A percentile compares a stretch with the other conserved stretches of the same genome.
Evolutionary conservation across 2,888 invertebrate species (phyloP).

Genomic region (Dolomedes plantarius): DNA sequence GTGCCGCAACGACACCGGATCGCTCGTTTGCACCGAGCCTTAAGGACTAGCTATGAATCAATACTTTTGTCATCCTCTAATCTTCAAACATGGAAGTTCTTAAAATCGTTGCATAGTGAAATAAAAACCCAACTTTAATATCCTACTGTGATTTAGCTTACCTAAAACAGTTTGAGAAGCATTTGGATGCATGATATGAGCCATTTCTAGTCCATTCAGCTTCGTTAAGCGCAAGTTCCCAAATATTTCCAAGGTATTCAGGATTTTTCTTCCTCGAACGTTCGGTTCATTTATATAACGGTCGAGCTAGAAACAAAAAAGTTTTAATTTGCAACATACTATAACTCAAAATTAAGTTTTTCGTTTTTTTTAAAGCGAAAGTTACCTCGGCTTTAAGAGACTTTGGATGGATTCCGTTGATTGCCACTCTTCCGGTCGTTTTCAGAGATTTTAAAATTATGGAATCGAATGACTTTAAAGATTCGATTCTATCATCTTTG

Average conservation of each 20-base stretch:
- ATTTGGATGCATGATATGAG: constrained; percentile 27
- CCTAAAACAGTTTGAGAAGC: constrained; percentile 17
- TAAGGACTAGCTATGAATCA: too few relatives aligned
- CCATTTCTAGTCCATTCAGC: constrained; percentile 4
- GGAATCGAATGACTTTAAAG: constrained; percentile 21
- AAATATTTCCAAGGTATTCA: constrained; percentile 13
- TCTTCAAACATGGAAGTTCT: background rate
- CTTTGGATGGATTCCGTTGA: constrained; percentile 37
- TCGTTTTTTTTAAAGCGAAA: background rate
- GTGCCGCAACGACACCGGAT: too few relatives aligned
- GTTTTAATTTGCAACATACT: too few relatives aligned
- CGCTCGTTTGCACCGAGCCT: too few relatives aligned
- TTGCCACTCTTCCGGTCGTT: background rate
- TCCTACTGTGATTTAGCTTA: too few relatives aligned
- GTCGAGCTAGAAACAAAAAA: constrained; percentile 31
- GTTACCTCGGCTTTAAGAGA: constrained; percentile 31
- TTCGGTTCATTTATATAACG: constrained; percentile 8
- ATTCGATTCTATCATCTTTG: constrained; percentile 40
- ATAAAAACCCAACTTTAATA: too few relatives aligned
- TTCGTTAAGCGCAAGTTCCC: constrained; percentile 23
- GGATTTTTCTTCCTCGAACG: constrained; percentile 25
- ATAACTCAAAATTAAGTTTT: too few relatives aligned
- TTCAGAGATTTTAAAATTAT: background rate
- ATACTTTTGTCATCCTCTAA: too few relatives aligned
- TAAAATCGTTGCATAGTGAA: background rate